A percentile compares a stretch with the other conserved stretches of the same genome.
phyloP scores from a whole-genome alignment of 2,113 vertebrate genomes.

The Myiozetetes cayanensis region DNA sequence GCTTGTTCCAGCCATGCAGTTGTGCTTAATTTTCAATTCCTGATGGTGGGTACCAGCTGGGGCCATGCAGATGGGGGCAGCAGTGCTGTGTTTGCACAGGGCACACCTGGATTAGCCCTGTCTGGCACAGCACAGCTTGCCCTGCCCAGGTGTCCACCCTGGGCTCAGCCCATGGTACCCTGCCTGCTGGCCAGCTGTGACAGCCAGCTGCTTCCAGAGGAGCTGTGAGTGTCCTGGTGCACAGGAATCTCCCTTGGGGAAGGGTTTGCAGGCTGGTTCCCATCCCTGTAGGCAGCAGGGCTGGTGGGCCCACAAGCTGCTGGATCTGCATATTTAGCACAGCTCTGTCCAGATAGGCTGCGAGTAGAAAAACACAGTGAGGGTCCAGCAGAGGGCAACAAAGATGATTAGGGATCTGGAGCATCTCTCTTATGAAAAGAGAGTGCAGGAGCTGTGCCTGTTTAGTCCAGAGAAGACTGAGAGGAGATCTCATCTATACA shows the following conservation, averaged over 20 bases:
- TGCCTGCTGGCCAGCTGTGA: rapidly evolving
- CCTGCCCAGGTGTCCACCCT: rapidly evolving
- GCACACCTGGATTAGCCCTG: too few species aligned
- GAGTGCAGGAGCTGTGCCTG: background rate
- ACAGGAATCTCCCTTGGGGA: rapidly evolving
- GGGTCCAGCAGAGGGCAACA: background rate
- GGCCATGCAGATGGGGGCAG: background rate
- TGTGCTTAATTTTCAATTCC: background rate
- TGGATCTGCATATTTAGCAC: rapidly evolving
- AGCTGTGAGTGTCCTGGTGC: rapidly evolving
- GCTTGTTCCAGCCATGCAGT: background rate
- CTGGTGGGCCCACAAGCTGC: background rate
- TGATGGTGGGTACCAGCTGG: rapidly evolving
- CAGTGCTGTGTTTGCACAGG: rapidly evolving
- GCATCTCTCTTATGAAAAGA: background rate
- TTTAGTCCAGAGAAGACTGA: background rate
- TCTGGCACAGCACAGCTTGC: background rate
- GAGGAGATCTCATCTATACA: background rate
- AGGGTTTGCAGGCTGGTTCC: background rate
- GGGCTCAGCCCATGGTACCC: background rate
- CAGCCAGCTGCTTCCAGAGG: rapidly evolving
- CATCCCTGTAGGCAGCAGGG: background rate
- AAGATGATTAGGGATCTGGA: background rate
- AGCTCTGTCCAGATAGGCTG: background rate
- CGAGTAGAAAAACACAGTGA: background rate